Conservation (phyloP, 2,797 vertebrate genomes). For the Hylomyscus alleni region DNA sequence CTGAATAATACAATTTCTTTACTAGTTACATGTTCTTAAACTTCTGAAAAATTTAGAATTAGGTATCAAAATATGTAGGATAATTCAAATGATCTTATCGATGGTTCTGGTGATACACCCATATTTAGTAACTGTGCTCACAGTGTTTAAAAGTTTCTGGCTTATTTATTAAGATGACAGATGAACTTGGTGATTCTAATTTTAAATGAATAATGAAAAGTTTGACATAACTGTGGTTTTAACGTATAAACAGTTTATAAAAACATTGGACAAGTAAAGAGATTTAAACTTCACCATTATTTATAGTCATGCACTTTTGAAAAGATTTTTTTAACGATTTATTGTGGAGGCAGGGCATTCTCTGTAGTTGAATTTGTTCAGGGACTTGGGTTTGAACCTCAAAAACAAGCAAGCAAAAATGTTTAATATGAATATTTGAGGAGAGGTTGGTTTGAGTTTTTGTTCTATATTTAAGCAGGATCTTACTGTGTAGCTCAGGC, state of each 20-base stretch:
- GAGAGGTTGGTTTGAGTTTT: not conserved
- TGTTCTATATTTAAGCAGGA: not conserved
- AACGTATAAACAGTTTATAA: not conserved
- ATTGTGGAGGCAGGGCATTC: not conserved
- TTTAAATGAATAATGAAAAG: constrained; percentile 35
- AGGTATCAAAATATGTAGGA: not conserved
- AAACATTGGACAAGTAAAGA: not conserved
- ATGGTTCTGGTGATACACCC: not conserved
- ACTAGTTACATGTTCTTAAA: not conserved
- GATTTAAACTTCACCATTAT: not conserved
- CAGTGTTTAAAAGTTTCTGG: not conserved
- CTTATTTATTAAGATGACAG: constrained; percentile 58
- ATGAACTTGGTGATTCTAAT: not conserved
- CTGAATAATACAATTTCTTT: constrained; percentile 26
- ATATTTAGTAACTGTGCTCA: constrained; percentile 2
- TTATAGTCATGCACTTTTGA: not conserved
- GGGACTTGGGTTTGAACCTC: not conserved
- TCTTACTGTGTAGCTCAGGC: not conserved
- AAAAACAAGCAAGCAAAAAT: not conserved
- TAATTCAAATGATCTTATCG: constrained; percentile 20
- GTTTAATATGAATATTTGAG: not conserved
- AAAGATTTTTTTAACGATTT: not conserved
- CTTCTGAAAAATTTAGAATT: not conserved
- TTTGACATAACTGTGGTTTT: not conserved
- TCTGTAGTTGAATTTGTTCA: not conserved